These are phyloP conservation scores for Pipistrellus nathusii DNA, from an alignment of 2,797 vertebrate genomes.

Conservation along the genomic window DNA sequence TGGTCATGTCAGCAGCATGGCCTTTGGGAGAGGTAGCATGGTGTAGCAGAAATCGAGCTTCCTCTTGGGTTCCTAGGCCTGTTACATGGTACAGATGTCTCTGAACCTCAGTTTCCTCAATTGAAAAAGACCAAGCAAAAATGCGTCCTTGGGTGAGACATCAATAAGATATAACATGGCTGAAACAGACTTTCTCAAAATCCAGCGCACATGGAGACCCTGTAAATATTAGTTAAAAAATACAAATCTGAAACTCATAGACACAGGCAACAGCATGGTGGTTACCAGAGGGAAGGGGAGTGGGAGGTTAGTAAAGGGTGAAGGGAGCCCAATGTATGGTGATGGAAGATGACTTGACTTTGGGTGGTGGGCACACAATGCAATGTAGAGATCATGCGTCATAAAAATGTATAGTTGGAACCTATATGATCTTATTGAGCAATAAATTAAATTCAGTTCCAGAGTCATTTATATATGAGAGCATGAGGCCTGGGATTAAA, in stretches of 20 bases:
- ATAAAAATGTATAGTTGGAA: background rate
- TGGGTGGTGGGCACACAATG: background rate
- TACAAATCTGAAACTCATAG: background rate
- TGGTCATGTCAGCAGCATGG: rapidly evolving
- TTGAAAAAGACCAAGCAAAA: background rate
- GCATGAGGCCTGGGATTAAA: background rate
- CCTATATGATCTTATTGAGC: background rate
- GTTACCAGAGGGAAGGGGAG: background rate
- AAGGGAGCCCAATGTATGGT: background rate
- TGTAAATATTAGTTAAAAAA: background rate
- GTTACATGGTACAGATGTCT: too few species aligned
- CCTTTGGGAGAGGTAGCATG: background rate
- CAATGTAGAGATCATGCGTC: background rate
- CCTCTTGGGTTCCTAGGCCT: background rate
- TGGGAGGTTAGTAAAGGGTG: background rate
- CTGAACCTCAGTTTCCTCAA: background rate
- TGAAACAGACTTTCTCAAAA: background rate
- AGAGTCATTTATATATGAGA: too few species aligned
- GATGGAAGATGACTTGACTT: too few species aligned
- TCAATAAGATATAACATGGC: background rate
- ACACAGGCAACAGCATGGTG: background rate
- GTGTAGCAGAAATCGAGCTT: rapidly evolving
- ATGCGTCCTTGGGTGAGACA: background rate
- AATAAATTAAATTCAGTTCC: background rate
- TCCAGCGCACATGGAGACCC: background rate